A percentile compares a stretch with the other conserved stretches of the same genome.
These are phyloP conservation scores for roundworm (Caenorhabditis elegans) DNA, from an alignment of 1,140 invertebrate species.

Conservation along the genomic window DNA sequence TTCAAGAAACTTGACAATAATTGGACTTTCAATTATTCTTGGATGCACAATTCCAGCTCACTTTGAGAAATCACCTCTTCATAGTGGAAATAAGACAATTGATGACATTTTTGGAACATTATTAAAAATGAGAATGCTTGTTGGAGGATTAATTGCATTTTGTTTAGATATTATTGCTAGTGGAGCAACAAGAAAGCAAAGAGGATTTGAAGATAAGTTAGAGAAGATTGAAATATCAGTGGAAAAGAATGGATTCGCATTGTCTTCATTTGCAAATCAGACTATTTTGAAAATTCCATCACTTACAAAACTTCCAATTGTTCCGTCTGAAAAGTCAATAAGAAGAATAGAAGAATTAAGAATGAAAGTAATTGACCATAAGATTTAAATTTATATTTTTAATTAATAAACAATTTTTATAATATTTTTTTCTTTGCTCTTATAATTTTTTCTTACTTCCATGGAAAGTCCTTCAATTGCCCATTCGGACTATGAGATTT, in stretches of 20 bases:
- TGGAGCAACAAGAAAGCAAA: slow-evolving; percentile 55
- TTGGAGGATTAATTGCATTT: slow-evolving; percentile 67
- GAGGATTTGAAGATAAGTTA: slow-evolving; percentile 27
- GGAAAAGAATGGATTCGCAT: not conserved
- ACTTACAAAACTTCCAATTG: not conserved
- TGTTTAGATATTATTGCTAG: slow-evolving; percentile 67
- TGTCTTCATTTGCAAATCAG: not conserved
- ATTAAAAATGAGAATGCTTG: slow-evolving; percentile 67
- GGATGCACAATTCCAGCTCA: slow-evolving; percentile 23
- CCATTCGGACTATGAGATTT: too few relatives aligned
- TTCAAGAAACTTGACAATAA: slow-evolving; percentile 35
- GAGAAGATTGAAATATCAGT: not conserved
- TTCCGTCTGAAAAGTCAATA: not conserved
- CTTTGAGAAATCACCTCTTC: not conserved
- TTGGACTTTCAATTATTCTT: slow-evolving; percentile 23
- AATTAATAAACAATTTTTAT: too few relatives aligned
- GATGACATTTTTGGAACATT: slow-evolving; percentile 67
- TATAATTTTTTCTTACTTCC: too few relatives aligned
- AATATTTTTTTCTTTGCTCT: too few relatives aligned
- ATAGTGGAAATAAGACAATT: slow-evolving; percentile 15
- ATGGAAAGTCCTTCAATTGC: too few relatives aligned
- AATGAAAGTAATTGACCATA: too few relatives aligned
- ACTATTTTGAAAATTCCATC: not conserved
- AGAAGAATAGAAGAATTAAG: not conserved
- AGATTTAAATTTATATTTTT: too few relatives aligned